phyloP scores from a whole-genome alignment of 2,888 invertebrate genomes.

The Agrochola macilenta region DNA sequence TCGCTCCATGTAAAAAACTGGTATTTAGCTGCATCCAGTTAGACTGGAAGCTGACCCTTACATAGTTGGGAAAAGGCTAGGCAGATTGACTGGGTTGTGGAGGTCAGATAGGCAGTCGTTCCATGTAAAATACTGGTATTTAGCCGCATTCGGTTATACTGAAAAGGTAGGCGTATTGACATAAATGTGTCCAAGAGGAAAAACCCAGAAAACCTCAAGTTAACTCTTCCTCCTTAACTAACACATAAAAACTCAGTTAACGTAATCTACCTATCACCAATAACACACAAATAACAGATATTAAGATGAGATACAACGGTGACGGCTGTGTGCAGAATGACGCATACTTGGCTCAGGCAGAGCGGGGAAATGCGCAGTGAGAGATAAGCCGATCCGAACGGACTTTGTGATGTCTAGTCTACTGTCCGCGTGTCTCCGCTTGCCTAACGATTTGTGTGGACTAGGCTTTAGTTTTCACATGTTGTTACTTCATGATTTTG shows the following conservation, averaged over 20 bases:
- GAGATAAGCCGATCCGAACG: constrained; percentile 89
- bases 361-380: constrained; percentile 87
- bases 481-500: constrained; percentile 1
- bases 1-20: no score
- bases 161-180: no score
- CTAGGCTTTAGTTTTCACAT: constrained; percentile 17
- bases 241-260: background rate
- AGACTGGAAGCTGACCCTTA: no score
- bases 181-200: background rate
- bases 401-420: constrained; percentile 90
- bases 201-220: background rate
- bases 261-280: constrained; percentile 25
- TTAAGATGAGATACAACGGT: constrained; percentile 74
- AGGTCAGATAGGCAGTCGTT: no score
- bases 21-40: no score
- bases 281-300: constrained; percentile 65
- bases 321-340: constrained; percentile 73
- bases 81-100: no score
- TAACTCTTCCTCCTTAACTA: background rate
- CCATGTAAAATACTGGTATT: no score
- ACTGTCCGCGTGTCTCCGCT: constrained; percentile 88
- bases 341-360: constrained; percentile 85
- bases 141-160: no score
- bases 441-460: constrained; percentile 71
- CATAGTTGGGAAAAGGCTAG: no score